phyloP scores from a whole-genome alignment of 2,888 invertebrate genomes.

The Gisinianus flammeolus region DNA sequence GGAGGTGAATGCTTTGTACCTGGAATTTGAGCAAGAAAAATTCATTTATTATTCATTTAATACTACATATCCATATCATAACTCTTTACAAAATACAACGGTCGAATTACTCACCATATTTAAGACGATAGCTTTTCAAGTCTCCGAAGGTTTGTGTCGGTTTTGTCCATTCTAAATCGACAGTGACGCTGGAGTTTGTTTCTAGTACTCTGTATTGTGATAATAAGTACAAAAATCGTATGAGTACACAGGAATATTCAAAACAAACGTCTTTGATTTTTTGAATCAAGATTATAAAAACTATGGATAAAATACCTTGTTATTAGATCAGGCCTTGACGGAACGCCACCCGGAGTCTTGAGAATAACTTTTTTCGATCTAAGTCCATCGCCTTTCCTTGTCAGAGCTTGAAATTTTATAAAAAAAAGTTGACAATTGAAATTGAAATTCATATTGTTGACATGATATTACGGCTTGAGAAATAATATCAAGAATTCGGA shows the following conservation, averaged over 20 bases:
- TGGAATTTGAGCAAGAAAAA: too few relatives aligned
- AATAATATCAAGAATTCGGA: too few relatives aligned
- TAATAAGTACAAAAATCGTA: neutral
- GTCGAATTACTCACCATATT: too few relatives aligned
- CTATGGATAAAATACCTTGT: slow-evolving; percentile 69
- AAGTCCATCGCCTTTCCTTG: slow-evolving; percentile 95
- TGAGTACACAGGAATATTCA: neutral
- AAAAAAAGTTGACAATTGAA: too few relatives aligned
- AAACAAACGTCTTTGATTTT: neutral
- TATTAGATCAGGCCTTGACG: slow-evolving; percentile 80
- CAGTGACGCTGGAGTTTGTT: slow-evolving; percentile 83
- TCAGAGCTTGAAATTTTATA: slow-evolving; percentile 79
- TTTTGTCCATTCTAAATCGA: slow-evolving; percentile 90
- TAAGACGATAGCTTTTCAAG: slow-evolving; percentile 82
- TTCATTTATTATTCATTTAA: too few relatives aligned
- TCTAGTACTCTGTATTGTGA: slow-evolving; percentile 72
- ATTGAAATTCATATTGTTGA: too few relatives aligned
- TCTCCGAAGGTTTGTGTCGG: slow-evolving; percentile 90
- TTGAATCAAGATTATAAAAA: slow-evolving; percentile 22
- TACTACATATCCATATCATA: too few relatives aligned
- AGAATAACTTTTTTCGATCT: slow-evolving; percentile 83
- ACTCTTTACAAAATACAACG: too few relatives aligned
- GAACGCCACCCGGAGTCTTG: slow-evolving; percentile 92
- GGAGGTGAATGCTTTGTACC: slow-evolving; percentile 63
- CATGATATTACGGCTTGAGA: too few relatives aligned